Evolutionary conservation across 1,140 invertebrate genomes (phyloP).

Genomic region (Stegodyphus dumicola): DNA sequence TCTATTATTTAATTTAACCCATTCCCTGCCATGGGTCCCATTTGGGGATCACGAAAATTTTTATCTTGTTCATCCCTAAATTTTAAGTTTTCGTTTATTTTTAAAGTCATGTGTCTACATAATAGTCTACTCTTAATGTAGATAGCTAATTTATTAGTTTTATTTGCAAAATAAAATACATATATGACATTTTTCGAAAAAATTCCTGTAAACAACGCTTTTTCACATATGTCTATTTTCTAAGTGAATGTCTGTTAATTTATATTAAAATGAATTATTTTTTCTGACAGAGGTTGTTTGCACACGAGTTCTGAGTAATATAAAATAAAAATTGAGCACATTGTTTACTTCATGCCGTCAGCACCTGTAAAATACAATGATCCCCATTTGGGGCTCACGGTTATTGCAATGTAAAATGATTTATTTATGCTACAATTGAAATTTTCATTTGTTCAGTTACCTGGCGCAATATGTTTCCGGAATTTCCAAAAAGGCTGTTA

Average conservation of each 20-base stretch:
- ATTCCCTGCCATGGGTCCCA: slow-evolving; percentile 33
- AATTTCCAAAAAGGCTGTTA: slow-evolving; percentile 34
- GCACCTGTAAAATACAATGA: slow-evolving; percentile 37
- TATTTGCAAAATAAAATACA: slow-evolving; percentile 3
- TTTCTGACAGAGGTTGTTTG: slow-evolving; percentile 39
- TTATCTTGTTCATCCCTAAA: slow-evolving; percentile 38
- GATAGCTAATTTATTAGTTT: background rate
- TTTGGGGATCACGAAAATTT: slow-evolving; percentile 39
- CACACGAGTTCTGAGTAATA: slow-evolving; percentile 37
- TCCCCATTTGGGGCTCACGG: slow-evolving; percentile 35
- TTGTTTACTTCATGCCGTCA: slow-evolving; percentile 35
- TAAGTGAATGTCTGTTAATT: slow-evolving; percentile 37
- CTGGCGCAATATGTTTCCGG: slow-evolving; percentile 32
- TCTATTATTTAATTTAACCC: background rate
- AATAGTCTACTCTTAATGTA: slow-evolving; percentile 3
- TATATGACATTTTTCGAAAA: slow-evolving; percentile 19
- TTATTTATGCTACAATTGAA: slow-evolving; percentile 39
- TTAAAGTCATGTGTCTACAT: slow-evolving; percentile 2
- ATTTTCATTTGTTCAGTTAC: slow-evolving; percentile 39
- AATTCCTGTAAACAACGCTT: slow-evolving; percentile 37
- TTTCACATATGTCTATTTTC: slow-evolving; percentile 35
- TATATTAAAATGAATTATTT: slow-evolving; percentile 40
- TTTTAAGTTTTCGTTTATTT: slow-evolving; percentile 32
- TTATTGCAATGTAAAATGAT: slow-evolving; percentile 40
- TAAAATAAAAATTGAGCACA: slow-evolving; percentile 39